phyloP scores from a whole-genome alignment of 2,113 vertebrate genomes.

The Nerophis lumbriciformis region DNA sequence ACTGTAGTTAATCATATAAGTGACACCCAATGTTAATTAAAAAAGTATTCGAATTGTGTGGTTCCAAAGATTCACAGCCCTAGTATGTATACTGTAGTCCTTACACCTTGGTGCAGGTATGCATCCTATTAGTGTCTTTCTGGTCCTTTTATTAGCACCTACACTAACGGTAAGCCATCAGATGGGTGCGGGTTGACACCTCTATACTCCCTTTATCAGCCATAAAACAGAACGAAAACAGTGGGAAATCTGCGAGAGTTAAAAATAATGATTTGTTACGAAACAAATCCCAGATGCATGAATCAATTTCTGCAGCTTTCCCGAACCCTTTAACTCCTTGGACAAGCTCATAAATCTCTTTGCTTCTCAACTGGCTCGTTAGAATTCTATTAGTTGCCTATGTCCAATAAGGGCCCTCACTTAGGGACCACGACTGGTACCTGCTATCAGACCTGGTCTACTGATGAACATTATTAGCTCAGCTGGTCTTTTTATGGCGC shows the following conservation, averaged over 20 bases:
- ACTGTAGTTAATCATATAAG: too few species aligned
- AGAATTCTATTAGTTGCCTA: constrained; percentile 66
- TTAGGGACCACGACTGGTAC: constrained; percentile 24
- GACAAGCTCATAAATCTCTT: constrained; percentile 45
- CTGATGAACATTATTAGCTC: constrained; percentile 21
- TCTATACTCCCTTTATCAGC: constrained; percentile 2
- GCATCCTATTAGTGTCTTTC: neutral
- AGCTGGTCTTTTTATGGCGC: constrained; percentile 38
- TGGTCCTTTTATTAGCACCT: constrained; percentile 50
- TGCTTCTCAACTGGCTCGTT: constrained; percentile 40
- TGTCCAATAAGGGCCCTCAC: constrained; percentile 53
- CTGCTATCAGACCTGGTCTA: constrained; percentile 50
- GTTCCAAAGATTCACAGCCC: too few species aligned
- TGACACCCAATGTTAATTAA: too few species aligned
- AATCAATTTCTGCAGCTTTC: constrained; percentile 8
- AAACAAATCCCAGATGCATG: constrained; percentile 3
- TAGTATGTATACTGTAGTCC: neutral
- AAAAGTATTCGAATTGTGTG: too few species aligned
- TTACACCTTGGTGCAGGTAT: neutral
- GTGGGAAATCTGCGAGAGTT: constrained; percentile 7
- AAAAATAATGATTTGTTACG: neutral
- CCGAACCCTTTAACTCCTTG: constrained; percentile 1
- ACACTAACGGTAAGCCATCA: constrained; percentile 20
- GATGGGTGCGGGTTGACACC: constrained; percentile 16
- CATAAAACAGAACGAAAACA: constrained; percentile 2